These are phyloP conservation scores for Tonatia bakeri DNA, from an alignment of 2,113 vertebrate species.

Conservation along the genomic window DNA sequence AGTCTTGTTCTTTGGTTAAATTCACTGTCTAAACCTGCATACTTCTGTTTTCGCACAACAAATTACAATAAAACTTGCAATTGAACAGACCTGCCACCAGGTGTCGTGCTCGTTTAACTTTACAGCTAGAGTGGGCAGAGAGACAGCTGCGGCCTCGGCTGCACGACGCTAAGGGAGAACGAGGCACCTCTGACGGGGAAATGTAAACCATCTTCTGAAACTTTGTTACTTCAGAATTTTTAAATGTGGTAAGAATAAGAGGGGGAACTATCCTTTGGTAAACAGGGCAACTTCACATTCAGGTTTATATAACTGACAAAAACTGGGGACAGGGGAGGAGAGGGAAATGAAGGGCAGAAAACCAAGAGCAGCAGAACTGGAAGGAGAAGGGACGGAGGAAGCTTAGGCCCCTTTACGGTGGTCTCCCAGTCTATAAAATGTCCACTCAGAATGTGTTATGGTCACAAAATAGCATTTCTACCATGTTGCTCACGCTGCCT, in stretches of 20 bases:
- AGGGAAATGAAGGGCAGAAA: not conserved
- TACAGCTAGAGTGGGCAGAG: not conserved
- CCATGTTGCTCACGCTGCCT: not conserved
- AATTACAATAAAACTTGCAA: conserved; percentile 41
- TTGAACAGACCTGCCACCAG: conserved; percentile 58
- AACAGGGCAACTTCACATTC: not conserved
- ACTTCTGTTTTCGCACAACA: not conserved
- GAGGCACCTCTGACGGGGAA: too few species aligned
- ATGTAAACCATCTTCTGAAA: not conserved
- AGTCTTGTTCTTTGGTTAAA: not conserved
- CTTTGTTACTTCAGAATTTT: not conserved
- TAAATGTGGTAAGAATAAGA: not conserved
- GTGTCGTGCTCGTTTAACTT: conserved; percentile 56
- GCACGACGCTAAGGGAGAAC: not conserved
- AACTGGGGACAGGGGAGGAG: not conserved
- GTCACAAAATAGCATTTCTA: not conserved
- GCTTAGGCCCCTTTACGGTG: not conserved
- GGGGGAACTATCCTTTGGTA: not conserved
- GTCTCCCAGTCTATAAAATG: not conserved
- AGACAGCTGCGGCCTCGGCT: not conserved
- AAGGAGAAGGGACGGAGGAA: not conserved
- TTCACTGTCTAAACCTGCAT: not conserved
- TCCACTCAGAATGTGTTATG: not conserved
- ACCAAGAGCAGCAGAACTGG: not conserved
- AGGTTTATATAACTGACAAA: not conserved